A percentile compares a stretch with the other conserved stretches of the same genome.
Evolutionary conservation across 1,140 invertebrate species (phyloP).

Genomic region (Brachystomella parvula): DNA sequence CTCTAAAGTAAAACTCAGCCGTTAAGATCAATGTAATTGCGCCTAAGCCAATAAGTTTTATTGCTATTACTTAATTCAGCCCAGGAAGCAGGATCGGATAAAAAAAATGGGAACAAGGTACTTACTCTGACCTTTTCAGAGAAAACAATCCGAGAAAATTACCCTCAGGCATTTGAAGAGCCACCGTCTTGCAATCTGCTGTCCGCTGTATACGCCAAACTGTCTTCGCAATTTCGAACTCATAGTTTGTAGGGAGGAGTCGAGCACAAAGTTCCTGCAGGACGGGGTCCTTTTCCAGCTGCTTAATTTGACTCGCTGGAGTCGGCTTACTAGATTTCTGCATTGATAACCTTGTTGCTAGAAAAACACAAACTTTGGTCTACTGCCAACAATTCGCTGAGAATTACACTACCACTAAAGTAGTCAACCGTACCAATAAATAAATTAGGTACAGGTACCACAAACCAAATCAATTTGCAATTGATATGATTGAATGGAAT

Average conservation of each 20-base stretch:
- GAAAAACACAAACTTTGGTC: no score
- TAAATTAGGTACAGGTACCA: background rate
- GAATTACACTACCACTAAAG: background rate
- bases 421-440: background rate
- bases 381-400: background rate
- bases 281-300: conserved; percentile 68
- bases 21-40: background rate
- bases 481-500: background rate
- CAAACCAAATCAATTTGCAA: background rate
- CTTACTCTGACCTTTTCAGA: no score
- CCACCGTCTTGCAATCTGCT: conserved; percentile 71
- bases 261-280: conserved; percentile 60
- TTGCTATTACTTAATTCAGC: background rate
- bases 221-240: conserved; percentile 97
- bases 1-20: background rate
- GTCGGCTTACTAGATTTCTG: background rate
- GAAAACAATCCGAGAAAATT: background rate
- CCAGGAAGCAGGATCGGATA: no score
- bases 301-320: conserved; percentile 45
- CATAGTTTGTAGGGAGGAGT: conserved; percentile 85
- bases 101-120: no score
- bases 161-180: conserved; percentile 93
- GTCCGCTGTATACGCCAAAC: conserved; percentile 86
- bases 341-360: background rate
- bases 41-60: no score